Evolutionary conservation across 2,797 vertebrate species (phyloP), one percentile per base, ranked within the genome.

Genomic region (Luscinia megarhynchos): DNA sequence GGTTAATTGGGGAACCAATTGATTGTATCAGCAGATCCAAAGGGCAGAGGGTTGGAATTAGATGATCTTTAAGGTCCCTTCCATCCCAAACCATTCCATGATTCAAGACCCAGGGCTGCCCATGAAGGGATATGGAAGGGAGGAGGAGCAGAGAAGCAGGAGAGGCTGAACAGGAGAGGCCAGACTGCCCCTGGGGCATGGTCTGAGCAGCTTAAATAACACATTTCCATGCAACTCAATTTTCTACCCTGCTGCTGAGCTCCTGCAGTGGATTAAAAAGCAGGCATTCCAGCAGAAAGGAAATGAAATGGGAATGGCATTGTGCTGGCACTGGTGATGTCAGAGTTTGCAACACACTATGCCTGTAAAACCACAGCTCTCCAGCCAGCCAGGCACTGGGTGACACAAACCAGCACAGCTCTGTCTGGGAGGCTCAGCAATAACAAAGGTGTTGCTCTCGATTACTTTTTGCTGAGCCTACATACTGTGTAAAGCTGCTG

Each of bases 401-500:
- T 55, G 88, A 77, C 38, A 50, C 63, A 72, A 46, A 90, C 40
- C 45, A 18, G 67, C 5, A 2, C 5, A 70, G 63, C 75, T 84
- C 91, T 38, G 59, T 18, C 93, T 78, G 76, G 76, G 66, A 91
- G 36, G 17, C 73, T 86, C 83, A 86, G 95, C 90, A 84, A 29
- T n/a, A 93, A 87, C 2, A 8, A 83, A 75, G 87, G 70, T 61
- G 88, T 13, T 92, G 61, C 90, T 87, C 81, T 78, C 46, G 6
- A 82, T 84, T 77, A 54, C 63, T 87, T 95, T 89, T n/a, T 92
- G 93, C 94, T 95, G 94, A 97, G 92, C 86, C 74, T 80, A 84
- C 63, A n/a, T 9, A 59, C 81, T 77, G 85, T 79, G 86, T 53
- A 64, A 87, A 95, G 84, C 92, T 24, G 46, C 84, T 63, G 55